A percentile compares a stretch with the other conserved stretches of the same genome.
Conservation (phyloP, 2,113 vertebrate species). For the Dicentrarchus labrax region DNA sequence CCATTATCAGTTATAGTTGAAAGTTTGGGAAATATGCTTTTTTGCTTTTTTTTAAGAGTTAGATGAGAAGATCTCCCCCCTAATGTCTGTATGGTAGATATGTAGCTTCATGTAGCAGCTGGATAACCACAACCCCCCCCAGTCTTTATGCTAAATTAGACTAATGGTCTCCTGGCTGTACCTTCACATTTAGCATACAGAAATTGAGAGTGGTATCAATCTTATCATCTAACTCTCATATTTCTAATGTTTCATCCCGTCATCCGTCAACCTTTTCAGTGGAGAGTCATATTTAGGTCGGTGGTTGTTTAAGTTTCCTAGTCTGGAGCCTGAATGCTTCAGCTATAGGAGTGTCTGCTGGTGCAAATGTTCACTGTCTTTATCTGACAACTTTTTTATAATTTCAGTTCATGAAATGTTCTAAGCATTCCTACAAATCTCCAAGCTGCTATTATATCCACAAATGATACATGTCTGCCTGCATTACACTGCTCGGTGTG, state of each 20-base stretch:
- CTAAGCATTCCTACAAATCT: background rate
- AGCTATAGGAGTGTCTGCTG: background rate
- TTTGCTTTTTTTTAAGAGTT: background rate
- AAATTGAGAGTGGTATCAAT: background rate
- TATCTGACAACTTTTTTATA: background rate
- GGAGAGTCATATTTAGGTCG: background rate
- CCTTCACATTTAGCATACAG: background rate
- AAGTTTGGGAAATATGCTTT: background rate
- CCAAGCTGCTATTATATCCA: background rate
- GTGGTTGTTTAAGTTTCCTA: background rate
- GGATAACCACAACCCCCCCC: too few species aligned
- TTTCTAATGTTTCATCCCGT: background rate
- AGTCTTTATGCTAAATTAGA: background rate
- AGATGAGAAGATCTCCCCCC: background rate
- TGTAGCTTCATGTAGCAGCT: background rate
- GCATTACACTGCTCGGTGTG: background rate
- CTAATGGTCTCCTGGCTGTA: background rate
- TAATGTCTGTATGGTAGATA: background rate
- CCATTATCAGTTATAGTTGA: background rate
- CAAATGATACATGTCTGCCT: background rate
- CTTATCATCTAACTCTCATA: background rate
- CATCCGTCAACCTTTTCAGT: background rate
- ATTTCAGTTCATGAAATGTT: background rate
- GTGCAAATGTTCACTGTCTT: background rate
- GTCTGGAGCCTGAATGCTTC: conserved; percentile 1